Percentiles rank a stretch among this genome's conserved stretches.
Evolutionary conservation across 2,113 vertebrate genomes (phyloP).

Genomic region (Silurus glanis): DNA sequence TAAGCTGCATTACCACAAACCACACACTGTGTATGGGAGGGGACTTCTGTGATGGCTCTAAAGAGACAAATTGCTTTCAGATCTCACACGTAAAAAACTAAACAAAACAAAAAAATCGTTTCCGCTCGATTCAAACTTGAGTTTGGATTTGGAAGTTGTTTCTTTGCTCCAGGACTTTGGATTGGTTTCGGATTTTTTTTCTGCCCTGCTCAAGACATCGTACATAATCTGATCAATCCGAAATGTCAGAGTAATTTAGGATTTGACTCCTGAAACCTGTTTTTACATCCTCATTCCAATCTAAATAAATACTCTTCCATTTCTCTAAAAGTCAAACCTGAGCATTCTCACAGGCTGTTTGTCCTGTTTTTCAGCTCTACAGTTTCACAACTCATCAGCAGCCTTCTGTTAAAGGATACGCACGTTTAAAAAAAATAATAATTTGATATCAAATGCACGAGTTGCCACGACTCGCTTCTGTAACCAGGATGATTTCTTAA

Average conservation of each 20-base stretch:
- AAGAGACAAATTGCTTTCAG: slow-evolving; percentile 8
- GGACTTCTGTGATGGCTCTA: slow-evolving; percentile 29
- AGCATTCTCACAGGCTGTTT: neutral
- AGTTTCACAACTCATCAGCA: neutral
- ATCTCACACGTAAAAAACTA: neutral
- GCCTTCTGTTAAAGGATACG: neutral
- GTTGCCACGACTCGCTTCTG: neutral
- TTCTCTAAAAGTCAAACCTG: slow-evolving; percentile 22
- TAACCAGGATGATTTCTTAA: neutral
- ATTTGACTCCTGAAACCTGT: slow-evolving; percentile 52
- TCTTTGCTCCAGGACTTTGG: neutral
- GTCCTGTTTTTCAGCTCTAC: neutral
- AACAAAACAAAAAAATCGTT: too few relatives aligned
- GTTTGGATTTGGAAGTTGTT: neutral
- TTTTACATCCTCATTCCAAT: slow-evolving; percentile 50
- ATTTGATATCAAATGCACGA: neutral
- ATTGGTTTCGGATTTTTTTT: neutral
- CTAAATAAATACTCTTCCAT: slow-evolving; percentile 18
- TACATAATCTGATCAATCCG: neutral
- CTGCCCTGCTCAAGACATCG: neutral
- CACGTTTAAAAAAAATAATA: too few relatives aligned
- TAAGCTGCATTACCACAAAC: slow-evolving; percentile 54
- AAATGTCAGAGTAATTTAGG: slow-evolving; percentile 44
- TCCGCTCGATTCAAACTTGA: neutral
- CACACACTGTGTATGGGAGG: slow-evolving; percentile 46